These are phyloP conservation scores for Anastrepha ludens DNA, from an alignment of 1,140 invertebrate species.

Conservation along the genomic window DNA sequence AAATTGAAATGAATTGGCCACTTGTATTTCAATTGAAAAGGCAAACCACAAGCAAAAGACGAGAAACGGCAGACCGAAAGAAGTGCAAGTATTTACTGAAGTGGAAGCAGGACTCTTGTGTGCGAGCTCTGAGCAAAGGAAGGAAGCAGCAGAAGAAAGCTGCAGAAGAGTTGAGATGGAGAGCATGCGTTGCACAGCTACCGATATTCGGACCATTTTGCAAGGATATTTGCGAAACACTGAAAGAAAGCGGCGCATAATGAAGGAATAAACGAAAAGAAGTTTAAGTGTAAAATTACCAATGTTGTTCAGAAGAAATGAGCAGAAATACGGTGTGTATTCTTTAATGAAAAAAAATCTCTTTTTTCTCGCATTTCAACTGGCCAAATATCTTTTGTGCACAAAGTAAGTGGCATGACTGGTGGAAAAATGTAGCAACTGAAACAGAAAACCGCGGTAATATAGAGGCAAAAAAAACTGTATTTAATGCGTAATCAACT, in stretches of 20 bases:
- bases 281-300: slow-evolving; percentile 37
- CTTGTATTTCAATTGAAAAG: slow-evolving; percentile 40
- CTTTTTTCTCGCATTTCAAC: background rate
- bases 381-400: slow-evolving; percentile 14
- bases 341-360: too few species aligned
- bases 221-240: background rate
- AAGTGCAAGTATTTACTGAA: slow-evolving; percentile 41
- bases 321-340: background rate
- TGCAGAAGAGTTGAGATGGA: background rate
- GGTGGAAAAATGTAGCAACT: background rate
- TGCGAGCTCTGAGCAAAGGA: background rate
- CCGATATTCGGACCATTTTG: slow-evolving; percentile 1
- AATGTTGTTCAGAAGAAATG: background rate
- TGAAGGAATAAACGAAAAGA: slow-evolving; percentile 34
- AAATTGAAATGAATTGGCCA: slow-evolving; percentile 49
- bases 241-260: background rate
- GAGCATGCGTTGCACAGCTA: background rate
- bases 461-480: background rate
- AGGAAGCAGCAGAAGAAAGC: background rate
- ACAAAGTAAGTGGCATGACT: background rate
- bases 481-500: slow-evolving; percentile 20
- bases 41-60: slow-evolving; percentile 18
- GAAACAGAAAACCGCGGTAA: background rate
- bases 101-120: slow-evolving; percentile 27
- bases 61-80: background rate